A percentile compares a stretch with the other conserved stretches of the same genome.
These are phyloP conservation scores for Mya arenaria DNA, from an alignment of 1,140 invertebrate genomes.

Conservation along the genomic window DNA sequence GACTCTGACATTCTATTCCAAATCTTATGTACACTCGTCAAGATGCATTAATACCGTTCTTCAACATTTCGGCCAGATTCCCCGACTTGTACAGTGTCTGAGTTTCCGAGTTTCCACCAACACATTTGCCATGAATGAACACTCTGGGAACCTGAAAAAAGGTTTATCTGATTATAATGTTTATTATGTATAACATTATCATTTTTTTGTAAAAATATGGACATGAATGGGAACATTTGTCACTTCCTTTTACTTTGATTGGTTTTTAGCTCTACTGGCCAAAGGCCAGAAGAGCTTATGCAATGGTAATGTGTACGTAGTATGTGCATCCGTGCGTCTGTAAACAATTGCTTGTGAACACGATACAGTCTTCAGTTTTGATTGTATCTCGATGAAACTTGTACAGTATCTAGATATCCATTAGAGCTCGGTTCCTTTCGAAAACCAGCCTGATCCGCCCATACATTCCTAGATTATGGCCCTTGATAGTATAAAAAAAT, in stretches of 20 bases:
- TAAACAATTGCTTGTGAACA: background rate
- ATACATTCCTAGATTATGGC: too few relatives aligned
- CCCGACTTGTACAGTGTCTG: constrained; percentile 26
- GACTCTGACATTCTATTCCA: too few relatives aligned
- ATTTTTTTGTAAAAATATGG: background rate
- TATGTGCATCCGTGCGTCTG: background rate
- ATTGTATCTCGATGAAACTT: too few relatives aligned
- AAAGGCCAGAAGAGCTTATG: too few relatives aligned
- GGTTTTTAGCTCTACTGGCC: background rate
- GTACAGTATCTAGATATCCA: too few relatives aligned
- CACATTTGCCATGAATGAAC: constrained; percentile 44
- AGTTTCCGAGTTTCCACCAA: constrained; percentile 46
- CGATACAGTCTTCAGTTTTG: too few relatives aligned
- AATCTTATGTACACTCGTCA: background rate
- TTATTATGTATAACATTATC: background rate
- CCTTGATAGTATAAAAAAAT: too few relatives aligned
- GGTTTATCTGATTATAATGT: background rate
- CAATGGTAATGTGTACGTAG: background rate
- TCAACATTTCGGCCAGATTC: constrained; percentile 8
- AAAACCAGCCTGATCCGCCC: too few relatives aligned
- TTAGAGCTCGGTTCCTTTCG: too few relatives aligned
- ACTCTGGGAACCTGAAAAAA: constrained; percentile 41
- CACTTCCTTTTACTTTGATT: background rate
- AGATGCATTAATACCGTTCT: constrained; percentile 7
- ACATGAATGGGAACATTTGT: background rate